Conservation (phyloP, 2,888 invertebrate species). For the Metellina segmentata region DNA sequence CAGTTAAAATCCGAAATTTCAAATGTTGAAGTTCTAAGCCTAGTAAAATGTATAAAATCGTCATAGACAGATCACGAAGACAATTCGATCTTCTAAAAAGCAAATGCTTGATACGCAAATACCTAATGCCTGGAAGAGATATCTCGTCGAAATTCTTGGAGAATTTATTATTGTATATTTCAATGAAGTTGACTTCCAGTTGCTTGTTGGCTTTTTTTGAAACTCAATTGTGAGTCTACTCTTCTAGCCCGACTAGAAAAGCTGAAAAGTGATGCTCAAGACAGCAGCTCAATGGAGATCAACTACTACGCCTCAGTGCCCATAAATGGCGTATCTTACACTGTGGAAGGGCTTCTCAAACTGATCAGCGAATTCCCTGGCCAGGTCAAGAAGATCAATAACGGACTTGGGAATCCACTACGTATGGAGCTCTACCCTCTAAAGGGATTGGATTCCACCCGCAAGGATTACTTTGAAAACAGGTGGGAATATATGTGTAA, state of each 20-base stretch:
- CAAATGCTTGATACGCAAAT: too few species aligned
- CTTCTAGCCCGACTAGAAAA: conserved; percentile 28
- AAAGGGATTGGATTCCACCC: background rate
- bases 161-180: too few species aligned
- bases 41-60: too few species aligned
- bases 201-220: too few species aligned
- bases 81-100: conserved; percentile 27
- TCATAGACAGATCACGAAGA: conserved; percentile 41
- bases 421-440: conserved; percentile 41
- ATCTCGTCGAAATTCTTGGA: too few species aligned
- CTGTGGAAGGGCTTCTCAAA: conserved; percentile 19
- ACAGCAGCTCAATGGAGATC: conserved; percentile 42
- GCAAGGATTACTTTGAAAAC: conserved; percentile 10
- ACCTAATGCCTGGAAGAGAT: too few species aligned
- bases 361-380: conserved; percentile 10
- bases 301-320: conserved; percentile 43
- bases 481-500: background rate
- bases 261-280: conserved; percentile 8
- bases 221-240: too few species aligned
- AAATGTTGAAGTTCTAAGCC: too few species aligned
- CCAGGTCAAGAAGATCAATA: conserved; percentile 26
- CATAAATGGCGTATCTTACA: conserved; percentile 13
- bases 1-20: too few species aligned
- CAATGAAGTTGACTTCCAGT: too few species aligned
- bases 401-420: conserved; percentile 37